These are phyloP conservation scores for Drosophila willistoni DNA, from an alignment of 1,140 invertebrate species.

Conservation along the genomic window DNA sequence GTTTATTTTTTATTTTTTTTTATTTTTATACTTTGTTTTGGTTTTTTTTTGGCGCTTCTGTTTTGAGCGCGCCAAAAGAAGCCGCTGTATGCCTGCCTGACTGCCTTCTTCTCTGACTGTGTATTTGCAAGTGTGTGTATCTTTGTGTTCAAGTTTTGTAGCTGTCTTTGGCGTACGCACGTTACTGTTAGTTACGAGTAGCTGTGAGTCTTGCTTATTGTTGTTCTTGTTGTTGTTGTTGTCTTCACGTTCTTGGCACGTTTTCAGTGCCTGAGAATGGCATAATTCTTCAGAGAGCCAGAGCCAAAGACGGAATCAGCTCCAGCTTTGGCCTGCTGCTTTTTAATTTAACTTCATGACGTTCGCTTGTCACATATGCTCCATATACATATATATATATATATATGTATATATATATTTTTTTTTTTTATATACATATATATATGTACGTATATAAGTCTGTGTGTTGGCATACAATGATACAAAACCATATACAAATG, in stretches of 20 bases:
- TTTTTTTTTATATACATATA: background rate
- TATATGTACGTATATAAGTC: background rate
- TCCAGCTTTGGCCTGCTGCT: constrained; percentile 47
- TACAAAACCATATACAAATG: constrained; percentile 16
- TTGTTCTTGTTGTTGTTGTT: constrained; percentile 20
- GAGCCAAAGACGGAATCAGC: background rate
- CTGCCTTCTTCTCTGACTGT: background rate
- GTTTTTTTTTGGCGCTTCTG: constrained; percentile 67
- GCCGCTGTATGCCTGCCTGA: constrained; percentile 19
- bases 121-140: constrained; percentile 10
- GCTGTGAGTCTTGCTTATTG: constrained; percentile 22
- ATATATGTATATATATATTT: background rate
- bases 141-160: constrained; percentile 39
- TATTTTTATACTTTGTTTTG: constrained; percentile 4
- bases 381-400: constrained; percentile 15
- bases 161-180: constrained; percentile 66
- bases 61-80: constrained; percentile 72
- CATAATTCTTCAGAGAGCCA: constrained; percentile 61
- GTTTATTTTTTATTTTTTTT: constrained; percentile 34
- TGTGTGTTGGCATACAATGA: constrained; percentile 8
- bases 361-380: constrained; percentile 52
- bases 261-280: constrained; percentile 43
- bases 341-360: constrained; percentile 76
- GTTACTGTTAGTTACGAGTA: constrained; percentile 76
- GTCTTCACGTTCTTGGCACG: constrained; percentile 55